phyloP scores from a whole-genome alignment of 2,888 invertebrate genomes.

The Athalia circularis region DNA sequence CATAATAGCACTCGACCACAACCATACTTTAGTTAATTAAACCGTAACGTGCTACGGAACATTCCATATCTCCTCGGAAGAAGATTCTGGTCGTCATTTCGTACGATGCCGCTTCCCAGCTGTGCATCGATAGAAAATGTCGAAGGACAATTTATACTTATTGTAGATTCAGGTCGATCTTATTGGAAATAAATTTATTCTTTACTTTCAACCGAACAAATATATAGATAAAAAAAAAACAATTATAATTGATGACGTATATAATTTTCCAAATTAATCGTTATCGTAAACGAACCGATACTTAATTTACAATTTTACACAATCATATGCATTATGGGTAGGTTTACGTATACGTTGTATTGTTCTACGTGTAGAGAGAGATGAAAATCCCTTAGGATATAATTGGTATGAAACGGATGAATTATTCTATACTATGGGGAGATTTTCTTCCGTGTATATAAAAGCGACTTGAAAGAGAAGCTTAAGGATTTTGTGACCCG shows the following conservation, averaged over 20 bases:
- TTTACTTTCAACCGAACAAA: no score
- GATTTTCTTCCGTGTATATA: background rate
- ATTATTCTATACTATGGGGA: background rate
- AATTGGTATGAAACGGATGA: background rate
- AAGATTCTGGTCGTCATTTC: background rate
- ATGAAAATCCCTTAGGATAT: no score
- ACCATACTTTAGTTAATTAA: conserved; percentile 64
- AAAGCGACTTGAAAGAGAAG: conserved; percentile 26
- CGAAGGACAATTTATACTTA: no score
- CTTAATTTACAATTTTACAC: no score
- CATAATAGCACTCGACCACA: conserved; percentile 13
- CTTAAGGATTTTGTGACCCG: conserved; percentile 31
- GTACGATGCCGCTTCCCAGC: conserved; percentile 53
- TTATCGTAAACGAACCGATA: no score
- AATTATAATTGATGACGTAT: no score
- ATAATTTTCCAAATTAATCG: no score
- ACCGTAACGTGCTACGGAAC: conserved; percentile 54
- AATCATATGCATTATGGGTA: no score
- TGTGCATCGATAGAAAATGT: conserved; percentile 7
- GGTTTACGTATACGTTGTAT: no score
- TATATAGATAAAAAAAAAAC: no score
- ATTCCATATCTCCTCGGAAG: background rate
- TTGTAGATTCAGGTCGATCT: no score
- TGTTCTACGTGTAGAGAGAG: no score
- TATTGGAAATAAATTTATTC: conserved; percentile 3